Evolutionary conservation across 2,888 invertebrate genomes (phyloP), one percentile per base, ranked within the genome.

Genomic region (Orchesellides sinensis): DNA sequence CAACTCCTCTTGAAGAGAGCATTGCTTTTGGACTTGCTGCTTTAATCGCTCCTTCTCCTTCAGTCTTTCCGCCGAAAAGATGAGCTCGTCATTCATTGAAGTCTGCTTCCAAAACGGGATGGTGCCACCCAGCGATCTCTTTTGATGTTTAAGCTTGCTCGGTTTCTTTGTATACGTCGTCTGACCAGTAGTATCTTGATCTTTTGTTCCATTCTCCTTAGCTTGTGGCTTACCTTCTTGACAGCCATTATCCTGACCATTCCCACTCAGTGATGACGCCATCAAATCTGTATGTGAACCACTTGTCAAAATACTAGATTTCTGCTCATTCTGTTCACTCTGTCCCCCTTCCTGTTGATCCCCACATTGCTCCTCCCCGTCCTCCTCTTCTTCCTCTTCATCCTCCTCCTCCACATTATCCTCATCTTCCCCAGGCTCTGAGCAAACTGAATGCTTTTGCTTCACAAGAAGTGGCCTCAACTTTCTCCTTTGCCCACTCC

Each of bases 11-110:
- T 96, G 96, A 14, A 96, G 91, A 5, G 96, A 96, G 25, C 96
- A 95, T 90, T 96, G 96, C 89, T 96, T 96, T 89, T 95, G 96
- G 87, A 96, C 96, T 89, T 96, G 95, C 89, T 94, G 94, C 79
- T 95, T 92, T 21, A 96, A 78, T 52, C 93, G 63, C 89, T 96
- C 96, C 89, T 96, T 96, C 89, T 96, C 96, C 83, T 94, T 91
- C 88, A 96, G 90, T 74, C 96, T 91, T 88, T 96, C 96, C 17
- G 94, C 96, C n/a, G 94, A 94, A 1, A 95, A 96, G 94, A 96
- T 96, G 14, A 96, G 91, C 89, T 96, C 96, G 89, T 96, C 96
- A 89, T 96, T 96, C 83, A 97, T 92, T 0, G 96, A 96, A 85
- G 95, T 94, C 90, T 97, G 96, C 89, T 97, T 95, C 83, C 88